phyloP scores from a whole-genome alignment of 2,888 invertebrate species.

The Uloborus plumipes region DNA sequence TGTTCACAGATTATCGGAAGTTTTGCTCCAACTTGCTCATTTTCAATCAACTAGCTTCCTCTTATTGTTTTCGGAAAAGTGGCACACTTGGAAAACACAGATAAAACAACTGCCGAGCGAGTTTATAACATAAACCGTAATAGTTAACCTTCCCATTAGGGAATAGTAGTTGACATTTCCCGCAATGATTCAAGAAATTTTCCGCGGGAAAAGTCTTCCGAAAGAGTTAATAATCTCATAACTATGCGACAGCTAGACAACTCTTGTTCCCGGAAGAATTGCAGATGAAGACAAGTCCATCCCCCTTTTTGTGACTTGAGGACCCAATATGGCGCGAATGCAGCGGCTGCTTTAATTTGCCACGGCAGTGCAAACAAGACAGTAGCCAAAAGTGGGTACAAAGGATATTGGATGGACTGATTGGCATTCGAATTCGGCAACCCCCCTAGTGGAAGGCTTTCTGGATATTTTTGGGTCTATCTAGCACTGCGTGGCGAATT shows the following conservation, averaged over 20 bases:
- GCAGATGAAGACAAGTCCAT: slow-evolving; percentile 21
- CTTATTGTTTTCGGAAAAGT: too few species aligned
- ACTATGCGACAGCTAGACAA: slow-evolving; percentile 21
- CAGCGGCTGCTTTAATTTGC: slow-evolving; percentile 54
- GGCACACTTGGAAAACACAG: too few species aligned
- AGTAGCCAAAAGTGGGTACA: slow-evolving; percentile 34
- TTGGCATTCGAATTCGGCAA: slow-evolving; percentile 12
- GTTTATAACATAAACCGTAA: too few species aligned
- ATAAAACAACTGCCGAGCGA: too few species aligned
- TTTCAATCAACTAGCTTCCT: too few species aligned
- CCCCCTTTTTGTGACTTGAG: background rate
- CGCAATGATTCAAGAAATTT: background rate
- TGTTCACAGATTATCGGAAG: too few species aligned
- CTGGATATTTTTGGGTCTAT: background rate
- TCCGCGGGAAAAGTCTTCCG: slow-evolving; percentile 1
- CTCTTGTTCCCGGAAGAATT: slow-evolving; percentile 17
- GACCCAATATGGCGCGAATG: slow-evolving; percentile 21
- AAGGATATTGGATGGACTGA: slow-evolving; percentile 37
- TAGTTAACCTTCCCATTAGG: too few species aligned
- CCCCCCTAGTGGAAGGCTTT: background rate
- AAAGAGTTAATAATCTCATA: slow-evolving; percentile 40
- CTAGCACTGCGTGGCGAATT: slow-evolving; percentile 11
- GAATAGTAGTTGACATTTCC: too few species aligned
- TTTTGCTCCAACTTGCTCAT: too few species aligned
- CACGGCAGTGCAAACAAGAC: slow-evolving; percentile 40